Percentiles rank a stretch among this genome's conserved stretches.
These are phyloP conservation scores for Elephas maximus DNA, from an alignment of 2,113 vertebrate species.

Conservation along the genomic window DNA sequence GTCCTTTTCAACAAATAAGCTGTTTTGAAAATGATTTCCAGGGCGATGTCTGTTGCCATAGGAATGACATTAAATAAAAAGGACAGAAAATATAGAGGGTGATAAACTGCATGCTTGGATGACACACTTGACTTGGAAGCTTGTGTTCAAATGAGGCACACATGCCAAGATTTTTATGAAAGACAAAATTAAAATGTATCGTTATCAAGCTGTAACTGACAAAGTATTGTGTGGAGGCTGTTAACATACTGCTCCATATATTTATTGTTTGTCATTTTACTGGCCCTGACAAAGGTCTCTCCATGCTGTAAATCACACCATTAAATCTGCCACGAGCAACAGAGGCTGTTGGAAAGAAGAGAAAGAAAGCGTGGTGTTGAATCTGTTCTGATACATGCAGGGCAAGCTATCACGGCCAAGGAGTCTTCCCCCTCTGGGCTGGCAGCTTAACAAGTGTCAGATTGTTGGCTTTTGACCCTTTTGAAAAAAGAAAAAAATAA, in stretches of 20 bases:
- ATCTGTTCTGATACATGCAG: slow-evolving; percentile 90
- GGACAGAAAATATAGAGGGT: slow-evolving; percentile 94
- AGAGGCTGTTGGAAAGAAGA: slow-evolving; percentile 86
- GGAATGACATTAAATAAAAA: slow-evolving; percentile 95
- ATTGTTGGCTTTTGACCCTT: slow-evolving; percentile 86
- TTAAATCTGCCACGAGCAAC: slow-evolving; percentile 93
- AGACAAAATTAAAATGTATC: slow-evolving; percentile 95
- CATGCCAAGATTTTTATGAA: slow-evolving; percentile 93
- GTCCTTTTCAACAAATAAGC: slow-evolving; percentile 92
- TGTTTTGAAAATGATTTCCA: slow-evolving; percentile 94
- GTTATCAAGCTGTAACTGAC: slow-evolving; percentile 91
- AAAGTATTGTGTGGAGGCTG: slow-evolving; percentile 91
- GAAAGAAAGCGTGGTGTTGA: slow-evolving; percentile 86
- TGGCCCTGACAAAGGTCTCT: slow-evolving; percentile 90
- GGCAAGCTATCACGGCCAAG: slow-evolving; percentile 90
- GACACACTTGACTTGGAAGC: slow-evolving; percentile 93
- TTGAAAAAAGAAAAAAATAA: slow-evolving; percentile 52
- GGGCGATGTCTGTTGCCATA: slow-evolving; percentile 94
- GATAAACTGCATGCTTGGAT: slow-evolving; percentile 92
- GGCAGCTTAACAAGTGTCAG: slow-evolving; percentile 88
- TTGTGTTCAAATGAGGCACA: slow-evolving; percentile 90
- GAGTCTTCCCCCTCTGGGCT: slow-evolving; percentile 88
- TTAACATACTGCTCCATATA: slow-evolving; percentile 91
- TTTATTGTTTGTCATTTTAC: slow-evolving; percentile 97
- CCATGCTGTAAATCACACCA: slow-evolving; percentile 92